Evolutionary conservation across 2,888 invertebrate genomes (phyloP).

Genomic region (Cetonia aurata): DNA sequence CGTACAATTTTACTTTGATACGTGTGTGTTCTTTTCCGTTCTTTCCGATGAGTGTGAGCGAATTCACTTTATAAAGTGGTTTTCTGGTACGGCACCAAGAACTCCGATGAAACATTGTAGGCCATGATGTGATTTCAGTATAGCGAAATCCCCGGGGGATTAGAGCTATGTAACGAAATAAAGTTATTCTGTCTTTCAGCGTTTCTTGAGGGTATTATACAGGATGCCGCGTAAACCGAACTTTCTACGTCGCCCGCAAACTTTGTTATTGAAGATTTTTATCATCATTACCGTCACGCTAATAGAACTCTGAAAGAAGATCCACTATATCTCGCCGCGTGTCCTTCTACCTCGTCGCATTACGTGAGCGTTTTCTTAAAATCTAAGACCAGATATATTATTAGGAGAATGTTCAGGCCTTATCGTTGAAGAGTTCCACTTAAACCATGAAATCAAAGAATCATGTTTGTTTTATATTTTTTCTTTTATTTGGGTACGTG

Average conservation of each 20-base stretch:
- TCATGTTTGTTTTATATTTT: no score
- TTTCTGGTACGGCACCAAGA: constrained; percentile 36
- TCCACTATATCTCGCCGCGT: constrained; percentile 28
- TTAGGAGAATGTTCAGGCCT: constrained; percentile 6
- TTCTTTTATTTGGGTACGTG: no score
- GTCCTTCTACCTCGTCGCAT: background rate
- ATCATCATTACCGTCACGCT: constrained; percentile 41
- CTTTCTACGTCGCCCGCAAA: constrained; percentile 36
- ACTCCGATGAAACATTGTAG: constrained; percentile 37
- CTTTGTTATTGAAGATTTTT: constrained; percentile 44
- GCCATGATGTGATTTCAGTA: constrained; percentile 44
- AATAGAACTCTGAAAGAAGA: constrained; percentile 34
- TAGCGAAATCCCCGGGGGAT: constrained; percentile 42
- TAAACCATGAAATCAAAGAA: background rate
- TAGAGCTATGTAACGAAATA: constrained; percentile 46
- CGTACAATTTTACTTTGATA: no score
- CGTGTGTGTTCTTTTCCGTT: no score
- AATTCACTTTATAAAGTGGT: constrained; percentile 40
- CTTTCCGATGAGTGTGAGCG: constrained; percentile 2
- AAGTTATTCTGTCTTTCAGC: constrained; percentile 46
- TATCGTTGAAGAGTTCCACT: background rate
- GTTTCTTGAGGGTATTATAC: constrained; percentile 43
- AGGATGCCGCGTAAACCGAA: constrained; percentile 32
- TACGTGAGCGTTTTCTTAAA: constrained; percentile 31
- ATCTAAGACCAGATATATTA: constrained; percentile 16